phyloP scores from a whole-genome alignment of 2,113 vertebrate genomes.

The Burhinus bistriatus region DNA sequence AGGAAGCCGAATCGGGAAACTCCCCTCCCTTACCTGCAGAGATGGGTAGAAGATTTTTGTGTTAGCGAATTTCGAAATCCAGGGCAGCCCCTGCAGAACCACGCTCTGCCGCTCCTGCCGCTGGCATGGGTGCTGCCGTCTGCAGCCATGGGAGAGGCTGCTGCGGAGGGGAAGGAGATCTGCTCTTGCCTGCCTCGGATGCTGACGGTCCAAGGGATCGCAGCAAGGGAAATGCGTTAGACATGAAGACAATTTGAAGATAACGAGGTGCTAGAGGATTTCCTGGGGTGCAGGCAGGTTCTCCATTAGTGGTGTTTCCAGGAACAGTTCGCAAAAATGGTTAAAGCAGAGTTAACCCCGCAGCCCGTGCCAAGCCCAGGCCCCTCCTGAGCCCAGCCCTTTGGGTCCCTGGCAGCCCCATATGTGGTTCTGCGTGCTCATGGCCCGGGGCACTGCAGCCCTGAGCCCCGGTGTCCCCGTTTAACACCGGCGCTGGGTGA shows the following conservation, averaged over 20 bases:
- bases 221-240: not conserved
- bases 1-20: not conserved
- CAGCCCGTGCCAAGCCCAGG: not conserved
- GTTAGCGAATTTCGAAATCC: not conserved
- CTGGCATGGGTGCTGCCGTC: not conserved
- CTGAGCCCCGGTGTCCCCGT: accelerated
- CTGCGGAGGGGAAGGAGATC: not conserved
- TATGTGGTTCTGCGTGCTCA: accelerated
- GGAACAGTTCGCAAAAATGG: not conserved
- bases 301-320: not conserved
- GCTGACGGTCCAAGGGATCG: not conserved
- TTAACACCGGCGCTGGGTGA: not conserved
- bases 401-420: not conserved
- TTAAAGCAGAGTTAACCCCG: not conserved
- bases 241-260: accelerated
- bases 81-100: not conserved
- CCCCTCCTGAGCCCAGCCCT: not conserved
- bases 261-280: not conserved
- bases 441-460: accelerated
- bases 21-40: accelerated
- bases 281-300: not conserved
- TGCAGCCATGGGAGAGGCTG: not conserved
- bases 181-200: not conserved
- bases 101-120: accelerated
- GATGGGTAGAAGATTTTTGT: not conserved